These are phyloP conservation scores for Menidia beryllina DNA, from an alignment of 2,113 vertebrate species.

Conservation along the genomic window DNA sequence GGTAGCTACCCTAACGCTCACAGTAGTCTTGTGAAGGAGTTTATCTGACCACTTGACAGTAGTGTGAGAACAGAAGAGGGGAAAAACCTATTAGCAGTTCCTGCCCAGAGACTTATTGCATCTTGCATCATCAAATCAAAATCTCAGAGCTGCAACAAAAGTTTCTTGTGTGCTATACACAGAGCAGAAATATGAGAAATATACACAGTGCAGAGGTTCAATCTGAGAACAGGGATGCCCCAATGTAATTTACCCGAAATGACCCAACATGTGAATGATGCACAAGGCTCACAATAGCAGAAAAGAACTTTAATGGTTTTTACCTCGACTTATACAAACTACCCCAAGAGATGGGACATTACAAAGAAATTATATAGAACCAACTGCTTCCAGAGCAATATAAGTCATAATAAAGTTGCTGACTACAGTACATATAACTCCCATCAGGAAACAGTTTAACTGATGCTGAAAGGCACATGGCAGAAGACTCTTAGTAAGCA, in stretches of 20 bases:
- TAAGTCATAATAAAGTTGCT: constrained; percentile 72
- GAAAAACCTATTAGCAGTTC: constrained; percentile 33
- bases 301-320: constrained; percentile 60
- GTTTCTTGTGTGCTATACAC: constrained; percentile 22
- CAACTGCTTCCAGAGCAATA: constrained; percentile 53
- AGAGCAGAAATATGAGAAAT: constrained; percentile 34
- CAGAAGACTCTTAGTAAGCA: constrained; percentile 29
- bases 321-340: constrained; percentile 62
- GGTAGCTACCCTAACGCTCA: constrained; percentile 29
- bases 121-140: constrained; percentile 43
- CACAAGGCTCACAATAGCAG: constrained; percentile 55
- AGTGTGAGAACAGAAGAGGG: constrained; percentile 14
- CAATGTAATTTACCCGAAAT: constrained; percentile 69
- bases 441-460: constrained; percentile 53
- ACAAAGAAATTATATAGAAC: constrained; percentile 62
- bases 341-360: constrained; percentile 70
- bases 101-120: constrained; percentile 17
- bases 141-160: constrained; percentile 43
- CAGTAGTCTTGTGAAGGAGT: constrained; percentile 21
- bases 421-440: constrained; percentile 69
- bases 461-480: constrained; percentile 49
- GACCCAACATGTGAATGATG: constrained; percentile 69
- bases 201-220: constrained; percentile 33
- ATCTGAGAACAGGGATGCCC: constrained; percentile 69
- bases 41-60: constrained; percentile 25